phyloP scores from a whole-genome alignment of 2,888 invertebrate genomes.

The Heterodera filipjevi region DNA sequence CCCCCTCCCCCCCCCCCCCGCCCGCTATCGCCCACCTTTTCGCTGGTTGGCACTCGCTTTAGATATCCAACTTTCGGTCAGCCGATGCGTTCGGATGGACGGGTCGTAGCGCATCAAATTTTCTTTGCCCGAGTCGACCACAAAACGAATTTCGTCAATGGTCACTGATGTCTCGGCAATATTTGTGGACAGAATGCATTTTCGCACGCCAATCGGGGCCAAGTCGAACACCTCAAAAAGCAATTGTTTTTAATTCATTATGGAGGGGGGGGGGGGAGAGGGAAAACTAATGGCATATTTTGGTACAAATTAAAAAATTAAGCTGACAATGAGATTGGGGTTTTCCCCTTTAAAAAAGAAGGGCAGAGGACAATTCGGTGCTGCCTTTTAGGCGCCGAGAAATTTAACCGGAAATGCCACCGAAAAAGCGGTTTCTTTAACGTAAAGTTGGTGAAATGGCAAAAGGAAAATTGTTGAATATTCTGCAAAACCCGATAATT shows the following conservation, averaged over 20 bases:
- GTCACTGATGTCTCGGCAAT: conserved; percentile 98
- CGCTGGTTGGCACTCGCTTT: conserved; percentile 94
- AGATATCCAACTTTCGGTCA: conserved; percentile 89
- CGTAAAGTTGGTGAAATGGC: too few relatives aligned
- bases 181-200: conserved; percentile 95
- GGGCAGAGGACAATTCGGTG: too few relatives aligned
- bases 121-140: conserved; percentile 88
- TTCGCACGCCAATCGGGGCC: conserved; percentile 88
- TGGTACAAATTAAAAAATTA: too few relatives aligned
- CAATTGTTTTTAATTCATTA: too few relatives aligned
- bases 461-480: too few relatives aligned
- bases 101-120: conserved; percentile 89
- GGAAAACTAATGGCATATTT: neutral
- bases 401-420: too few relatives aligned
- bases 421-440: too few relatives aligned
- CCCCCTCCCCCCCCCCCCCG: neutral
- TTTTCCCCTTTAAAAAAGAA: too few relatives aligned
- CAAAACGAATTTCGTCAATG: conserved; percentile 95
- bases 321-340: too few relatives aligned
- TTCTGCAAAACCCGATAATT: too few relatives aligned
- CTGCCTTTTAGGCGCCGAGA: too few relatives aligned
- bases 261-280: neutral
- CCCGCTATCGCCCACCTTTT: conserved; percentile 76
- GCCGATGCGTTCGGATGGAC: conserved; percentile 80
- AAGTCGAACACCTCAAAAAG: conserved; percentile 80